These are phyloP conservation scores for Diabrotica virgifera DNA, from an alignment of 1,140 invertebrate genomes.

Conservation along the genomic window DNA sequence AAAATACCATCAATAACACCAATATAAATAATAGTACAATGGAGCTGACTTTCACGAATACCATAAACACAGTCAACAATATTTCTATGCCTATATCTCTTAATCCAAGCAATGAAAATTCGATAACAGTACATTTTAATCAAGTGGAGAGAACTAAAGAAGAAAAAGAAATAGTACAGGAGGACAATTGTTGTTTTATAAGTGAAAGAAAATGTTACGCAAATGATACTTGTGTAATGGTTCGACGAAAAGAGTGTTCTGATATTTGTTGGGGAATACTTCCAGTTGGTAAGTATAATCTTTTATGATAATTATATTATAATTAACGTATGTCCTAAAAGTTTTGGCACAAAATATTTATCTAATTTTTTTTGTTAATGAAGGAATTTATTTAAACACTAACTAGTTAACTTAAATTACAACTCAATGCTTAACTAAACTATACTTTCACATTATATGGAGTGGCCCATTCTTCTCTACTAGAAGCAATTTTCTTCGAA, in stretches of 20 bases:
- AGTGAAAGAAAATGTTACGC: background rate
- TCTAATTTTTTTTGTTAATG: too few relatives aligned
- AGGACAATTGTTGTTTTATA: background rate
- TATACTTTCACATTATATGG: too few relatives aligned
- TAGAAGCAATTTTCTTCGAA: too few relatives aligned
- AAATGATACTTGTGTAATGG: background rate
- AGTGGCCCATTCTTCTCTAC: too few relatives aligned
- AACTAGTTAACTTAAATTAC: too few relatives aligned
- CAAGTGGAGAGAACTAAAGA: too few relatives aligned
- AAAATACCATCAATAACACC: background rate
- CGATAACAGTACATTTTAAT: background rate
- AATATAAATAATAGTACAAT: background rate
- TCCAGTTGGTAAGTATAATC: background rate
- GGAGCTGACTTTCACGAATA: background rate
- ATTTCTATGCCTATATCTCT: background rate
- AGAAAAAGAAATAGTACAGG: background rate
- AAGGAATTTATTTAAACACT: too few relatives aligned
- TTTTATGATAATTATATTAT: too few relatives aligned
- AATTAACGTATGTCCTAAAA: too few relatives aligned
- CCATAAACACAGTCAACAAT: background rate
- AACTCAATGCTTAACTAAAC: too few relatives aligned
- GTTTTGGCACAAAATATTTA: too few relatives aligned
- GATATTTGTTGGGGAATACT: background rate
- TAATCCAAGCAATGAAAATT: background rate
- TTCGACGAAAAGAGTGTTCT: background rate